These are phyloP conservation scores for Amyelois transitella DNA, from an alignment of 1,140 invertebrate genomes.

Conservation along the genomic window DNA sequence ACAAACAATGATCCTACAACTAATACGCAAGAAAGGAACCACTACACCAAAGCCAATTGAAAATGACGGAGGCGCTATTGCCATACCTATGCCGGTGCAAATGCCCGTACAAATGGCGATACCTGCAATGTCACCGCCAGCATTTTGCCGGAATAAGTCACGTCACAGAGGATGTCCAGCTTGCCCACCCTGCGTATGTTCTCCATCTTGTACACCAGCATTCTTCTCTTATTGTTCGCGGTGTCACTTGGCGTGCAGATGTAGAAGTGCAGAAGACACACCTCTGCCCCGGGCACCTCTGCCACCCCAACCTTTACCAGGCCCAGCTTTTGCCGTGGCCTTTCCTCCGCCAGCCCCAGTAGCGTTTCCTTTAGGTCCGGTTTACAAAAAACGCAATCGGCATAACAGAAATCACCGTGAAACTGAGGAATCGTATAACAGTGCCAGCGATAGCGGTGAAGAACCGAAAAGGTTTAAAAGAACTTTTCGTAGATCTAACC, in stretches of 20 bases:
- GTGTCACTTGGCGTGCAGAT: constrained; percentile 53
- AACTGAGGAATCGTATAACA: constrained; percentile 6
- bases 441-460: constrained; percentile 7
- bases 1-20: no score
- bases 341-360: background rate
- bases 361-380: background rate
- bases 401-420: background rate
- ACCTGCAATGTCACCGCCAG: constrained; percentile 19
- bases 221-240: constrained; percentile 57
- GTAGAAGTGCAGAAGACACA: constrained; percentile 27
- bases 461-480: background rate
- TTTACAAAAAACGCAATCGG: background rate
- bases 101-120: constrained; percentile 25
- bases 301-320: constrained; percentile 13
- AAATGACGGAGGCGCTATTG: no score
- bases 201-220: constrained; percentile 46
- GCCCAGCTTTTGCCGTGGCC: constrained; percentile 8
- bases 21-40: no score
- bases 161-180: constrained; percentile 30
- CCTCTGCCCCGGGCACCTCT: constrained; percentile 22
- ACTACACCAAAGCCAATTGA: background rate
- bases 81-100: background rate
- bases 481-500: background rate
- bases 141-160: constrained; percentile 14
- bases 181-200: constrained; percentile 50